Conservation (phyloP, 1,140 invertebrate species). For the Macrosteles quadrilineatus region DNA sequence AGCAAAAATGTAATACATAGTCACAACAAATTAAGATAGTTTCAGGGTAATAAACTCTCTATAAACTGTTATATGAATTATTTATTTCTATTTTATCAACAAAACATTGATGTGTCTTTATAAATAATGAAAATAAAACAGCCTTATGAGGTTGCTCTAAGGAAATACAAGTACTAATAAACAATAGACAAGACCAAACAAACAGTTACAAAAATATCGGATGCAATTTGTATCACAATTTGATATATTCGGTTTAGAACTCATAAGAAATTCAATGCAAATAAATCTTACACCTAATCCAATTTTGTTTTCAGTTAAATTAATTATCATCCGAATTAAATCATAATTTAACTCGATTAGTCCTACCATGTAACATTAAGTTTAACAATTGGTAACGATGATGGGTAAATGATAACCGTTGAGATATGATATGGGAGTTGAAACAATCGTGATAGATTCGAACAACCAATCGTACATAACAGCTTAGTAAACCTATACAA, state of each 20-base stretch:
- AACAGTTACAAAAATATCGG: background rate
- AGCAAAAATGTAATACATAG: too few species aligned
- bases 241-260: background rate
- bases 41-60: background rate
- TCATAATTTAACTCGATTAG: background rate
- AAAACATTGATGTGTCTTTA: conserved; percentile 9
- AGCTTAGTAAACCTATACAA: background rate
- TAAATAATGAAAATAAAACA: conserved; percentile 9
- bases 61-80: background rate
- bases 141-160: background rate
- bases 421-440: background rate
- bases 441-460: background rate
- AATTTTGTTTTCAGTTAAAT: too few species aligned
- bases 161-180: background rate
- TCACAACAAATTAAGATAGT: too few species aligned
- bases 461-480: background rate
- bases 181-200: background rate
- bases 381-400: conserved; percentile 22
- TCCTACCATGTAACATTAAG: background rate
- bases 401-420: background rate
- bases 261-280: background rate
- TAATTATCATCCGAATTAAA: too few species aligned
- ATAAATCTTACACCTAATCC: too few species aligned
- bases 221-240: background rate
- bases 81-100: conserved; percentile 26